Evolutionary conservation across 2,113 vertebrate genomes (phyloP).

Genomic region (Eulemur macaco): DNA sequence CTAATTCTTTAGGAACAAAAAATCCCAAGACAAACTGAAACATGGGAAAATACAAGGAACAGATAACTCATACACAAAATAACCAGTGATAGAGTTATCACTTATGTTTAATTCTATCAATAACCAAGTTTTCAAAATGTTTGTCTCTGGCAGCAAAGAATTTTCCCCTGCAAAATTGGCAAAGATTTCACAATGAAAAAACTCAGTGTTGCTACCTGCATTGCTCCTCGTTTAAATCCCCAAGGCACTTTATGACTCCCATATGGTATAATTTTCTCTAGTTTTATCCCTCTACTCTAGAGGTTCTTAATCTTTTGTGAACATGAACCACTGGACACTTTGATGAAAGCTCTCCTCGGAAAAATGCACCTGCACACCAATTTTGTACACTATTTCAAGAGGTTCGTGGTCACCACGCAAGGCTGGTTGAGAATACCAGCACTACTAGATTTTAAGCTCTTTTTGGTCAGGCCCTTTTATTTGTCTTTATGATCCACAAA

Average conservation of each 20-base stretch:
- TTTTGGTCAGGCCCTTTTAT: neutral
- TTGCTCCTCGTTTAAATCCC: neutral
- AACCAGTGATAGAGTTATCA: neutral
- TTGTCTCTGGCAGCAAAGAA: neutral
- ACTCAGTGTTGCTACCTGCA: neutral
- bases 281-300: neutral
- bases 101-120: no score
- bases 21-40: neutral
- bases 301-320: neutral
- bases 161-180: neutral
- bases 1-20: neutral
- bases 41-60: neutral
- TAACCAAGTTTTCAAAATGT: neutral
- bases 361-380: neutral
- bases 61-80: neutral
- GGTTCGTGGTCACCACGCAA: neutral
- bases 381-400: neutral
- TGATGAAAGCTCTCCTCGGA: neutral
- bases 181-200: slow-evolving; percentile 1
- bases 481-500: neutral
- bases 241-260: neutral
- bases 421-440: neutral
- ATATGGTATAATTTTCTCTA: neutral
- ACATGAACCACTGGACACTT: neutral
- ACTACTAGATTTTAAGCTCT: neutral